phyloP scores from a whole-genome alignment of 2,113 vertebrate genomes.

The Pyxicephalus adspersus region DNA sequence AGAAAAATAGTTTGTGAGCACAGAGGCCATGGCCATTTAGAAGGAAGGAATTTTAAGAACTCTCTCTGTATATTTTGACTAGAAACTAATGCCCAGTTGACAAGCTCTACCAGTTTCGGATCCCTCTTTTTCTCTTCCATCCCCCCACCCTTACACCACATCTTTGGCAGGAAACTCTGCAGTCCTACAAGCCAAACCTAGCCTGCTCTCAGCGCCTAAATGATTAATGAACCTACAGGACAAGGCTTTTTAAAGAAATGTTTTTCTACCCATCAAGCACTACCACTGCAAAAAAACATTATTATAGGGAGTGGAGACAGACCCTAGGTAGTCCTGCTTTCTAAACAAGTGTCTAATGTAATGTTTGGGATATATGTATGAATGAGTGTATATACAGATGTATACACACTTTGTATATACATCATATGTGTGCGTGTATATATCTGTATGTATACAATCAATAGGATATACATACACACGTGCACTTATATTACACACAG shows the following conservation, averaged over 20 bases:
- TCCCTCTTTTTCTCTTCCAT: conserved; percentile 52
- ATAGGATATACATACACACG: conserved; percentile 42
- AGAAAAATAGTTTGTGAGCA: conserved; percentile 24
- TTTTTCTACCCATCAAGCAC: conserved; percentile 57
- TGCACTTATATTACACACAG: conserved; percentile 41
- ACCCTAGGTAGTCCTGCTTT: conserved; percentile 53
- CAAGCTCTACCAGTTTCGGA: conserved; percentile 56
- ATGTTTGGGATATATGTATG: conserved; percentile 50
- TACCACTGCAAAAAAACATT: conserved; percentile 58
- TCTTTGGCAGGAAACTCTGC: conserved; percentile 55
- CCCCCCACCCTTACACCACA: conserved; percentile 35
- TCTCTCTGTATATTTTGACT: conserved; percentile 57
- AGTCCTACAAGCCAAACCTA: conserved; percentile 55
- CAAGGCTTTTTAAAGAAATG: conserved; percentile 56
- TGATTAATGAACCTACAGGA: conserved; percentile 57
- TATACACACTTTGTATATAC: conserved; percentile 26
- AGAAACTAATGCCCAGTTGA: conserved; percentile 56
- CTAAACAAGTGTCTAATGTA: conserved; percentile 54
- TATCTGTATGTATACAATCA: conserved; percentile 39
- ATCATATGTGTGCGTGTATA: conserved; percentile 24
- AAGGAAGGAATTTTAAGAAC: conserved; percentile 58
- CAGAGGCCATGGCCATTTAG: conserved; percentile 46
- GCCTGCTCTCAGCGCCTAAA: conserved; percentile 55
- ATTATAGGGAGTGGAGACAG: conserved; percentile 53
- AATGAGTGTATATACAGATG: conserved; percentile 45